Evolutionary conservation across 2,797 vertebrate genomes (phyloP).

Genomic region (Liparis tanakae): DNA sequence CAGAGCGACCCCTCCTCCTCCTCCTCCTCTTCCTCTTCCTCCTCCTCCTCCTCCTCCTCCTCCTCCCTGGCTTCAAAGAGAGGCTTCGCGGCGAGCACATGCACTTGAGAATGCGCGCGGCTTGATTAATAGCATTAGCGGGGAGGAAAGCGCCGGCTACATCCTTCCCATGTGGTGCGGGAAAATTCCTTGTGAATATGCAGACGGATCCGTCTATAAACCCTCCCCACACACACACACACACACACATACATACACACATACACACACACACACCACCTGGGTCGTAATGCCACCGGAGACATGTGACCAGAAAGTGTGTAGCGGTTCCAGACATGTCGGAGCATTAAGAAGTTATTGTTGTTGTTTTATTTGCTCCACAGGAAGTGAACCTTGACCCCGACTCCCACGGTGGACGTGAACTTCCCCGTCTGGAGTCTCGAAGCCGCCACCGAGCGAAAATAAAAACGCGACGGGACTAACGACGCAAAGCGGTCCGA

Average conservation of each 20-base stretch:
- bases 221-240: not conserved
- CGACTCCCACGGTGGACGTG: conserved; percentile 57
- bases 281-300: conserved; percentile 40
- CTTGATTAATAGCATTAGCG: conserved; percentile 75
- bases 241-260: too few species aligned
- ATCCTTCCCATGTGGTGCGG: conserved; percentile 68
- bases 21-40: not conserved
- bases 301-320: conserved; percentile 61
- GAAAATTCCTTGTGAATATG: conserved; percentile 68
- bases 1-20: conserved; percentile 7
- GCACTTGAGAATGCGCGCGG: conserved; percentile 59
- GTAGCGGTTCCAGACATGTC: conserved; percentile 57
- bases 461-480: conserved; percentile 23
- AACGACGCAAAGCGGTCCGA: conserved; percentile 14
- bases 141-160: conserved; percentile 51
- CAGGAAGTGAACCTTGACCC: conserved; percentile 77
- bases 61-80: conserved; percentile 55
- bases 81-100: conserved; percentile 44
- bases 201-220: conserved; percentile 50
- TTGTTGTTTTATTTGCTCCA: conserved; percentile 31
- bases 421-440: conserved; percentile 40
- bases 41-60: not conserved
- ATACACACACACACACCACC: too few species aligned
- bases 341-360: conserved; percentile 12
- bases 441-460: conserved; percentile 12